A percentile compares a stretch with the other conserved stretches of the same genome.
Conservation (phyloP, 2,888 invertebrate species). For the Emmelina monodactyla region DNA sequence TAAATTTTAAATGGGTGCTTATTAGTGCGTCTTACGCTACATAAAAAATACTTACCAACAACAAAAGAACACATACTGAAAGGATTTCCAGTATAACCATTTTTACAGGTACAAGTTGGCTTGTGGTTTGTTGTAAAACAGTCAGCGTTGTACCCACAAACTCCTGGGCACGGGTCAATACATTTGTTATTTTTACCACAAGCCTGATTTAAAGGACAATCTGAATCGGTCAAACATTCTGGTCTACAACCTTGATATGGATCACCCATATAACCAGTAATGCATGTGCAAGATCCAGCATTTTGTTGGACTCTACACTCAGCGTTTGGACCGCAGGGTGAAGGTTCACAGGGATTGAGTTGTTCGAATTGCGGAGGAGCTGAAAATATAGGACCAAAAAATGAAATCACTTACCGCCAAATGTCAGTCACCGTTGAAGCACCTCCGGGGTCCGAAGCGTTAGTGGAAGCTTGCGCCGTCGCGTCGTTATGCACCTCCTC, state of each 20-base stretch:
- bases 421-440: slow-evolving; percentile 54
- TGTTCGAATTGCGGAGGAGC: slow-evolving; percentile 49
- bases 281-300: slow-evolving; percentile 76
- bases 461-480: slow-evolving; percentile 62
- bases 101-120: slow-evolving; percentile 68
- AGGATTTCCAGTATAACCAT: slow-evolving; percentile 73
- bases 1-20: neutral
- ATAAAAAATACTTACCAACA: slow-evolving; percentile 32
- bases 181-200: slow-evolving; percentile 71
- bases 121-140: slow-evolving; percentile 73
- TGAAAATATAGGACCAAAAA: too few species aligned
- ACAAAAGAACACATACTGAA: slow-evolving; percentile 55
- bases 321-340: slow-evolving; percentile 76
- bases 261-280: slow-evolving; percentile 76
- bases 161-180: slow-evolving; percentile 72
- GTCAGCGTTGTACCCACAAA: slow-evolving; percentile 73
- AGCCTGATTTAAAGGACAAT: slow-evolving; percentile 69
- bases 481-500: slow-evolving; percentile 55
- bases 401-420: slow-evolving; percentile 51
- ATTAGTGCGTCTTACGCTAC: neutral
- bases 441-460: slow-evolving; percentile 61
- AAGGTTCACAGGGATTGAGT: slow-evolving; percentile 68
- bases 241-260: slow-evolving; percentile 78
- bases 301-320: slow-evolving; percentile 75
- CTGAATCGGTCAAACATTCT: slow-evolving; percentile 71